A percentile compares a stretch with the other conserved stretches of the same genome.
Conservation (phyloP, 1,140 invertebrate genomes). For the Orchesella cincta region DNA sequence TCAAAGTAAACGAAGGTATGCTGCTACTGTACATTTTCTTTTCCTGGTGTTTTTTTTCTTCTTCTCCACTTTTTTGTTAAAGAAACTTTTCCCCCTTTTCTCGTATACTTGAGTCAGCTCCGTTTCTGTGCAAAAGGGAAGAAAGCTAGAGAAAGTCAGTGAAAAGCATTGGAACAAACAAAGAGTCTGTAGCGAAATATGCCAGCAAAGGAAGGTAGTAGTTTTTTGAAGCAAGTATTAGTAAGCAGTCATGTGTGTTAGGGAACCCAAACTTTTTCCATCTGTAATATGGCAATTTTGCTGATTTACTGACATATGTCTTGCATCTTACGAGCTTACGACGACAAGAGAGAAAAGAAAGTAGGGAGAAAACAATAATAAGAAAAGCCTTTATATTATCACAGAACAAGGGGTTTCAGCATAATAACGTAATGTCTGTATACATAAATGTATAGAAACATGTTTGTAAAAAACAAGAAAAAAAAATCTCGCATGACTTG, state of each 20-base stretch:
- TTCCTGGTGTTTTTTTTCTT: no score
- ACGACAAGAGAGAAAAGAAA: neutral
- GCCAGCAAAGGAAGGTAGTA: neutral
- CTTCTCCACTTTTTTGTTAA: neutral
- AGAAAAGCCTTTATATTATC: no score
- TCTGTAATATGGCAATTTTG: constrained; percentile 24
- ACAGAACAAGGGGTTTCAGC: no score
- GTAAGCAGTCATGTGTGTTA: constrained; percentile 12
- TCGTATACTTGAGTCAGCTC: neutral
- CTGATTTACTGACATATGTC: constrained; percentile 24
- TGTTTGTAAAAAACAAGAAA: no score
- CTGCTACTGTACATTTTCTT: no score
- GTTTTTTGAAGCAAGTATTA: neutral
- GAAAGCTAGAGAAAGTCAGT: neutral
- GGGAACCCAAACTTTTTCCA: constrained; percentile 5
- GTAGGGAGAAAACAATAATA: neutral
- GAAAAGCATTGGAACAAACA: no score
- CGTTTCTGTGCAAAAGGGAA: neutral
- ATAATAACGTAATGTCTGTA: no score
- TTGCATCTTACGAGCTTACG: constrained; percentile 2
- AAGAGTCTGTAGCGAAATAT: neutral
- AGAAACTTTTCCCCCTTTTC: neutral
- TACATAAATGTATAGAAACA: no score
- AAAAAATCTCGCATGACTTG: no score
- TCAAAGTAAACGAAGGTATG: no score